These are phyloP conservation scores for Chrysemys picta DNA, from an alignment of 2,113 vertebrate species.

Conservation along the genomic window DNA sequence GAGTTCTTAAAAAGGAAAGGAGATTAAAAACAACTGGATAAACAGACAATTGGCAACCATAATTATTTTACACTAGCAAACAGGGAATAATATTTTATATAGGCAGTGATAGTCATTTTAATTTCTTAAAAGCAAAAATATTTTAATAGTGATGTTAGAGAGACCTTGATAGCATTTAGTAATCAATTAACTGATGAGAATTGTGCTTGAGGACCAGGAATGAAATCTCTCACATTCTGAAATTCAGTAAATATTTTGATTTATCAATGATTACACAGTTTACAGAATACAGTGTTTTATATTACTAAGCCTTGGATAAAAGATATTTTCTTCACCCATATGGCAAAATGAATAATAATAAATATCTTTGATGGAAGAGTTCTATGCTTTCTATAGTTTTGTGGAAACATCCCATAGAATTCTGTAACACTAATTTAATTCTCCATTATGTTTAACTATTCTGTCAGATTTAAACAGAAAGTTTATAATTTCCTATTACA, in stretches of 20 bases:
- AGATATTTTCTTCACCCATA: background rate
- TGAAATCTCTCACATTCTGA: constrained; percentile 2
- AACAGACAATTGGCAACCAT: background rate
- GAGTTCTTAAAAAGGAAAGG: background rate
- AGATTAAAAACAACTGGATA: background rate
- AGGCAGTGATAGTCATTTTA: background rate
- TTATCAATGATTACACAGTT: constrained; percentile 48
- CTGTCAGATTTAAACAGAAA: background rate
- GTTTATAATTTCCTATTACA: background rate
- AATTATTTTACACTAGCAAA: background rate
- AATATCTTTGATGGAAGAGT: background rate
- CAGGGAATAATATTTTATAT: background rate
- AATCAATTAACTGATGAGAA: background rate
- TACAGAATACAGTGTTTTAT: constrained; percentile 22
- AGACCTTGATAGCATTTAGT: background rate
- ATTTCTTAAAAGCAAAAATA: background rate
- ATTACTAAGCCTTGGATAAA: background rate
- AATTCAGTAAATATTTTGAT: constrained; percentile 59
- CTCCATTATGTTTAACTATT: background rate
- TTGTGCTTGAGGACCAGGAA: background rate
- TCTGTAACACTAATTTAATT: background rate
- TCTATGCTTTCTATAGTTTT: background rate
- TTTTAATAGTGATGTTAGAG: background rate
- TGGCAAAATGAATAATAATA: background rate
- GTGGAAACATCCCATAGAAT: background rate